phyloP scores from a whole-genome alignment of 2,888 invertebrate genomes.

The Perizoma flavofasciatum region DNA sequence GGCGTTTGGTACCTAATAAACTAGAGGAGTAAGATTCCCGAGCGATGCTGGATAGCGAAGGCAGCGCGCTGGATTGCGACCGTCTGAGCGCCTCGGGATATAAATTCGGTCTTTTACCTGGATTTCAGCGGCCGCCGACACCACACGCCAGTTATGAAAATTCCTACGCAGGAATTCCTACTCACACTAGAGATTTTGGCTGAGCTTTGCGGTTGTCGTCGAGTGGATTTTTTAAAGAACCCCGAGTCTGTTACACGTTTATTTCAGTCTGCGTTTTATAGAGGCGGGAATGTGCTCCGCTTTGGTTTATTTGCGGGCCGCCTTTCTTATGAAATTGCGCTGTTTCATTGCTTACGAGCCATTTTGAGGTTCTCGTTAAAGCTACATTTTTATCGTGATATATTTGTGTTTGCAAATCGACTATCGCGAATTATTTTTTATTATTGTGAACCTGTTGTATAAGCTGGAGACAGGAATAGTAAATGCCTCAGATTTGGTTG shows the following conservation, averaged over 20 bases:
- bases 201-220: constrained; percentile 78
- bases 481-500: constrained; percentile 37
- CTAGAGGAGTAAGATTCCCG: constrained; percentile 54
- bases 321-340: constrained; percentile 80
- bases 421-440: constrained; percentile 53
- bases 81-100: constrained; percentile 61
- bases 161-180: constrained; percentile 75
- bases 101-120: constrained; percentile 72
- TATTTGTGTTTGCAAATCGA: constrained; percentile 69
- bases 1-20: constrained; percentile 62
- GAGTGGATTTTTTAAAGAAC: constrained; percentile 76
- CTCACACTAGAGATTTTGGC: constrained; percentile 79
- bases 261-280: constrained; percentile 79
- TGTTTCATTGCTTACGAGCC: constrained; percentile 80
- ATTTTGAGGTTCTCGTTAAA: constrained; percentile 77
- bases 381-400: constrained; percentile 72
- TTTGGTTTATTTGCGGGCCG: constrained; percentile 80
- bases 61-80: constrained; percentile 51
- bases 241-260: constrained; percentile 71
- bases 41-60: constrained; percentile 37
- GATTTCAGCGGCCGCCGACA: constrained; percentile 60
- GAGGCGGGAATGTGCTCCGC: constrained; percentile 78
- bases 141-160: constrained; percentile 78
- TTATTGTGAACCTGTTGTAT: constrained; percentile 45
- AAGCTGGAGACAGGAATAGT: constrained; percentile 26